Evolutionary conservation across 2,113 vertebrate species (phyloP), one percentile per base, ranked within the genome.

Genomic region (Opisthocomus hoazin): DNA sequence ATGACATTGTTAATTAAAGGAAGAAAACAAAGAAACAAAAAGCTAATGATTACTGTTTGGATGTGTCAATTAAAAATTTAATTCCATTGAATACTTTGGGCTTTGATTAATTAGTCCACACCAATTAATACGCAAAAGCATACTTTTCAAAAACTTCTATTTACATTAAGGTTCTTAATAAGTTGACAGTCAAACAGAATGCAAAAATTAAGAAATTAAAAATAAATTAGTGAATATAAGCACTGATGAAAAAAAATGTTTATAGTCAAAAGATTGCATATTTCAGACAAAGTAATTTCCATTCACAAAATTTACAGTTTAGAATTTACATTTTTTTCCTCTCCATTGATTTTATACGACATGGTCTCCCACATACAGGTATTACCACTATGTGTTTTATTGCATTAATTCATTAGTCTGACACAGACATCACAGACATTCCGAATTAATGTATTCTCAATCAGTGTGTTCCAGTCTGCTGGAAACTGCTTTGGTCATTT

Each of bases 381-480:
- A 87, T 97, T 87, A 94, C 43, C 43, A 84, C 79, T 60, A 93
- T 77, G 57, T 77, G 63, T 96, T 89, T 93, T 87, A 96, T 90
- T 94, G 54, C 56, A 95, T 75, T 83, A 95, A 91, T 97, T 95
- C 61, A 88, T 96, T 96, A 97, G 64, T 77, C 50, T 95, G 78
- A 84, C 54, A 91, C 37, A 94, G 95, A 84, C 23, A 69, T 89
- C 39, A 79, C 34, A 97, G 94, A 76, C 27, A 83, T 90, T 95
- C 71, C 29, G 96, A 90, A 96, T 92, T 89, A 93, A 89, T 19
- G 2, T 87, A 48, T 54, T 93, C 84, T 94, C 37, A 92, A 84
- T 96, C 69, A 93, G 9, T 87, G 50, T 79, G 43, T 97, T 96
- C 66, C 68, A 92, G 82, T 86, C 61, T 90, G 81, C 48, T 95